Percentiles rank a stretch among this genome's conserved stretches.
Conservation (phyloP, 2,888 invertebrate species). For the Meteorus colon region DNA sequence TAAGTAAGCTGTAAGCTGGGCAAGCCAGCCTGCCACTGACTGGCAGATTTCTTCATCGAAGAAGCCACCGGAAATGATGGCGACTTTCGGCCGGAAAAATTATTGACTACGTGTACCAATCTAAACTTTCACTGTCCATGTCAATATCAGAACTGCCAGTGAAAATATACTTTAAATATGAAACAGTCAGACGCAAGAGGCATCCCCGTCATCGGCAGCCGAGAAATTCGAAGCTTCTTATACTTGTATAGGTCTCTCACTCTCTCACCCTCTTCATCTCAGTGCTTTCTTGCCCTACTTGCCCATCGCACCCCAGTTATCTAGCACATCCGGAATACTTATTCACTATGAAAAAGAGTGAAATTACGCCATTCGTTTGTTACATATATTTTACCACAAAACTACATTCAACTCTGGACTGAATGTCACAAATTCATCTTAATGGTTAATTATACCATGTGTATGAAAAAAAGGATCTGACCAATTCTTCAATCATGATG, state of each 20-base stretch:
- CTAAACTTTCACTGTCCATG: neutral
- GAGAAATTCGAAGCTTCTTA: slow-evolving; percentile 22
- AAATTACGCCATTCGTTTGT: neutral
- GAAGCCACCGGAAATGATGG: slow-evolving; percentile 73
- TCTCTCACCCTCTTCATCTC: neutral
- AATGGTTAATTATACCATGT: too few species aligned
- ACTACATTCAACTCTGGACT: too few species aligned
- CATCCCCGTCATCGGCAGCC: slow-evolving; percentile 28
- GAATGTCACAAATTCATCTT: too few species aligned
- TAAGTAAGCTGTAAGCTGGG: slow-evolving; percentile 56
- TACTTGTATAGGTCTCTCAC: slow-evolving; percentile 22
- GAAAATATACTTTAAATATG: slow-evolving; percentile 72
- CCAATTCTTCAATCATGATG: too few species aligned
- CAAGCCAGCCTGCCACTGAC: slow-evolving; percentile 65
- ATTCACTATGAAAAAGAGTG: neutral
- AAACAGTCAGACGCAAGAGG: slow-evolving; percentile 68
- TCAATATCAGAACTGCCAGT: slow-evolving; percentile 18
- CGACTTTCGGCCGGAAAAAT: slow-evolving; percentile 53
- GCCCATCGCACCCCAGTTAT: neutral
- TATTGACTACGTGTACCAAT: slow-evolving; percentile 55
- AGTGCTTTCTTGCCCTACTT: neutral
- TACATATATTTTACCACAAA: too few species aligned
- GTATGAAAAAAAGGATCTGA: too few species aligned
- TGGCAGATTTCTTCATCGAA: slow-evolving; percentile 72
- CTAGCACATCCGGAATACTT: neutral